Conservation (phyloP, 1,140 invertebrate species). For the Stegodyphus dumicola region DNA sequence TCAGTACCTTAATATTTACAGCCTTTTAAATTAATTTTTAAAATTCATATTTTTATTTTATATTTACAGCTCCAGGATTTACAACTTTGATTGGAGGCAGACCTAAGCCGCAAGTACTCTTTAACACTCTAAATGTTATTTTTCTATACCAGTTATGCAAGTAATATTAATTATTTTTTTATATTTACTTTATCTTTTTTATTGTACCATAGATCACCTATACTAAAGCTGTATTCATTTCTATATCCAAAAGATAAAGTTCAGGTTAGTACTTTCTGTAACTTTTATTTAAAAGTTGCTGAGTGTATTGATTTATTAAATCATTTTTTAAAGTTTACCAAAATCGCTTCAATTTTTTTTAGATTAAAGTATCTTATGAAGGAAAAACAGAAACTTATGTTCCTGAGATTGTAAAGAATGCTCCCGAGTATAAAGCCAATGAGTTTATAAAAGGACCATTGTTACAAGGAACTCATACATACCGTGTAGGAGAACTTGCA, state of each 20-base stretch:
- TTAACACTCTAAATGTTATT: neutral
- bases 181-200: constrained; percentile 12
- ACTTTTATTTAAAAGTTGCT: neutral
- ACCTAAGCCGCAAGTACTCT: constrained; percentile 68
- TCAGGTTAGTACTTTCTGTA: constrained; percentile 63
- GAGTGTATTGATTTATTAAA: neutral
- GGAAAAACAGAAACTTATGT: constrained; percentile 53
- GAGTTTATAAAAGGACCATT: neutral
- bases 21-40: neutral
- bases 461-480: constrained; percentile 65
- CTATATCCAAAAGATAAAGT: constrained; percentile 69
- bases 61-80: constrained; percentile 70
- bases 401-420: constrained; percentile 18
- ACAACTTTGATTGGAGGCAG: constrained; percentile 71
- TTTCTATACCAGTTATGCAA: neutral
- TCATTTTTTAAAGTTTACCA: neutral
- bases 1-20: too few relatives aligned
- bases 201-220: constrained; percentile 65
- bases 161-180: neutral
- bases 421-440: neutral
- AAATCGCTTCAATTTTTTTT: neutral
- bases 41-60: neutral
- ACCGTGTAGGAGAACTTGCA: constrained; percentile 70
- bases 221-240: constrained; percentile 71
- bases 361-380: constrained; percentile 37